Evolutionary conservation across 2,113 vertebrate species (phyloP), one percentile per base, ranked within the genome.

Genomic region (Hemichromis elongatus): DNA sequence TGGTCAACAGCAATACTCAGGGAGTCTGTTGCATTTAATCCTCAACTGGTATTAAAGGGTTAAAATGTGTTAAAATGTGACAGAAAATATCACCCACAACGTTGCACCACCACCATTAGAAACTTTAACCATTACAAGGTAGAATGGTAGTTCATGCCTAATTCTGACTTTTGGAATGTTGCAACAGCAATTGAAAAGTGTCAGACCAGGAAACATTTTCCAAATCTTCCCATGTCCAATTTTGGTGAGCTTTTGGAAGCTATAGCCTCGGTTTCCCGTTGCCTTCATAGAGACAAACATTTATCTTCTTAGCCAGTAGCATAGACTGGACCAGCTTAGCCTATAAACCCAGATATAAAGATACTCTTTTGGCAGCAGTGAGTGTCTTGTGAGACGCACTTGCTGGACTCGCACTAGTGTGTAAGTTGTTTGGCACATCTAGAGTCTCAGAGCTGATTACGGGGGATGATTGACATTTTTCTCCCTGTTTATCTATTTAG

Each of bases 331-430:
- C 45, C 66, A 82, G 28, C 79, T 89, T 80, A 88, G 84, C 85
- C 88, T 79, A 88, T 82, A 91, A 94, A 90, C 89, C 82, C 83
- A 92, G 91, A 92, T 93, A 68, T 85, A 82, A 87, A 83, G 68
- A 88, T 68, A 18, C 9, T 52, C 68, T 81, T 26, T 80, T 92
- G 89, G 92, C 89, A 90, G 91, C 82, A 47, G 14, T 6, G 10
- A 30, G 63, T 2, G 91, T 88, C 88, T 91, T 75, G 30, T 3
- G 85, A 92, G 90, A 88, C 14, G 2, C 1, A 55, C 63, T 19
- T 81, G 57, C 80, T 89, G 85, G 84, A 81, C 81, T 84, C 68
- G 78, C 55, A 77, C 61, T 56, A 6, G 33, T 80, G 55, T 86
- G 35, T 81, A 93, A 89, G 77, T 82, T 81, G 54, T 73, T 84